phyloP scores from a whole-genome alignment of 2,113 vertebrate species.

The Polypterus bichir region DNA sequence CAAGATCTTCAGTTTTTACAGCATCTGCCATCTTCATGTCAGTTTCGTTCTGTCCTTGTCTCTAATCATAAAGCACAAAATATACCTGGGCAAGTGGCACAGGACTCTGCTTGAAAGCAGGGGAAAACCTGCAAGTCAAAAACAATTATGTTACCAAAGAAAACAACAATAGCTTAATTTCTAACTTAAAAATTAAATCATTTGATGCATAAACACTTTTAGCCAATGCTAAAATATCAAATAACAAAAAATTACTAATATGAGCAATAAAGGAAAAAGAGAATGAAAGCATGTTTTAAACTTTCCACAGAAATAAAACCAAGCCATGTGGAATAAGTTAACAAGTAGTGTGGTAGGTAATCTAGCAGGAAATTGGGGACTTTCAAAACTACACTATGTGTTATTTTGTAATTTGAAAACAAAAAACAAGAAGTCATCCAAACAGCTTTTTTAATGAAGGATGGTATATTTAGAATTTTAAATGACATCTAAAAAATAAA shows the following conservation, averaged over 20 bases:
- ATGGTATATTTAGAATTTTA: too few relatives aligned
- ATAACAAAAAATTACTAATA: conserved; percentile 21
- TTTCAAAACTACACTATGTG: too few relatives aligned
- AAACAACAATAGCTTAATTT: too few relatives aligned
- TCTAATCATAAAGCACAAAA: conserved; percentile 54
- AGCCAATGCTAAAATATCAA: conserved; percentile 8
- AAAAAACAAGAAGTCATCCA: too few relatives aligned
- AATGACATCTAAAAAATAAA: too few relatives aligned
- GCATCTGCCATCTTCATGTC: conserved; percentile 92
- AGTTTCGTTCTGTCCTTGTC: conserved; percentile 43
- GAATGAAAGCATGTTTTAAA: neutral
- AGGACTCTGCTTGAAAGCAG: conserved; percentile 5
- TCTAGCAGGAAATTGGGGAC: too few relatives aligned
- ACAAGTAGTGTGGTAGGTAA: too few relatives aligned
- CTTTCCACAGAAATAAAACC: neutral
- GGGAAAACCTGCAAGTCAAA: conserved; percentile 41
- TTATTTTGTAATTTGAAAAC: too few relatives aligned
- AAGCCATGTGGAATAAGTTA: neutral
- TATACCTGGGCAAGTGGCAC: conserved; percentile 7
- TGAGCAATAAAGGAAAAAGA: conserved; percentile 26
- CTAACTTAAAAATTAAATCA: too few relatives aligned
- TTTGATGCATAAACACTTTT: neutral
- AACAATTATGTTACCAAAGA: neutral
- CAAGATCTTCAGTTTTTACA: conserved; percentile 74
- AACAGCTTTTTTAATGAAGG: too few relatives aligned